Evolutionary conservation across 2,888 invertebrate species (phyloP), one percentile per base, ranked within the genome.

Genomic region (Choristoneura rosaceana): DNA sequence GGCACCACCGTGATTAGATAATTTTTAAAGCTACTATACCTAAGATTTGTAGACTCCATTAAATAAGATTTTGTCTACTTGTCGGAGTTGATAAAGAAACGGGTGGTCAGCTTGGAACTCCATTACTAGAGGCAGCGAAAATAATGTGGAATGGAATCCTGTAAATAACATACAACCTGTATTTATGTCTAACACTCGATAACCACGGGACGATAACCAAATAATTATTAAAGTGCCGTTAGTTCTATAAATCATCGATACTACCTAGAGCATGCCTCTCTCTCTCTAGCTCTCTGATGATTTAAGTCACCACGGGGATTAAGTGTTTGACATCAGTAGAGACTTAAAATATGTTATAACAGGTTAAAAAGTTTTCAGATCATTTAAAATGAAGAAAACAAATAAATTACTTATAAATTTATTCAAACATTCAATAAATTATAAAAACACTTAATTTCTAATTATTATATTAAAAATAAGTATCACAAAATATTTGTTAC

Each of bases 101-200:
- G 70, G 74, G 14, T 52, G 74, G 58, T 74, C 68, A 4, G 70
- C 74, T 0, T 25, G 55, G 52, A 74, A 70, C 5, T 38, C 2
- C 47, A 60, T 58, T 33, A 33, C 34, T 58, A 55, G 2, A 33
- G 25, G 25, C 55, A 25, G 3, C 12, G 55, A 10, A 55, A 12
- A 55, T 4, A 4, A 0, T 17, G 25, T 12, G 8, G 25, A 3
- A 25, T 12, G 12, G 25, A 55, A 55, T n/a, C 1, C 55, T 55
- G 55, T 12, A 55, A 55, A 25, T 55, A 52, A 52, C 3, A 52
- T 47, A 17, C 9, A 2, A 3, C 0, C 52, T 52, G 14, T 17
- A 15, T 5, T 50, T 8, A 52, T 17, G 50, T 43, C 12, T 4
- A 3, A 43, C 12, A 4, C 4, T 43, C 12, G 43, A 10, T 43